Percentiles rank a stretch among this genome's conserved stretches.
Evolutionary conservation across 1,140 invertebrate genomes (phyloP).

Genomic region (Tetraneura akinire): DNA sequence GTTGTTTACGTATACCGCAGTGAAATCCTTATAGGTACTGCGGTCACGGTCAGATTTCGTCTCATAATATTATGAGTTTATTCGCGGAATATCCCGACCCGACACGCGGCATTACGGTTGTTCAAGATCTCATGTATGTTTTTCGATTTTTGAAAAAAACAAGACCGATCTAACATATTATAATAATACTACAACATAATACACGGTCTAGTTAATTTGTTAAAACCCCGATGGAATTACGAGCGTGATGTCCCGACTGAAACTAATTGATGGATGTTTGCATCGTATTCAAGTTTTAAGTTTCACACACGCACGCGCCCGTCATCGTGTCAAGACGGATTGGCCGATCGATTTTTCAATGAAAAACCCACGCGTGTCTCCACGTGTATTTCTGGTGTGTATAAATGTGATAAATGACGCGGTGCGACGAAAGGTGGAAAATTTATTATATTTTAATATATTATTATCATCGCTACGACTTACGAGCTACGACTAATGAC

Average conservation of each 20-base stretch:
- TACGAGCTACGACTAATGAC: too few species aligned
- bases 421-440: constrained; percentile 21
- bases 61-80: not conserved
- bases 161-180: constrained; percentile 16
- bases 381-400: not conserved
- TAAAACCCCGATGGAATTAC: constrained; percentile 21
- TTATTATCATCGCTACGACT: too few species aligned
- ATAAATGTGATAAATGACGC: constrained; percentile 34
- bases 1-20: too few species aligned
- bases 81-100: too few species aligned
- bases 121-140: not conserved
- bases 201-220: constrained; percentile 44
- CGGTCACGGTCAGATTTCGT: not conserved
- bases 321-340: constrained; percentile 17
- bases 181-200: not conserved
- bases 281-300: constrained; percentile 2
- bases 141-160: constrained; percentile 45
- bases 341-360: constrained; percentile 28
- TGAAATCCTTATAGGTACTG: too few species aligned
- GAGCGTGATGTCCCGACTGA: not conserved
- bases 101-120: not conserved
- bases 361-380: constrained; percentile 33
- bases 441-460: too few species aligned
- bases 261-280: constrained; percentile 49
- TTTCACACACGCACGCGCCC: not conserved